Evolutionary conservation across 2,113 vertebrate genomes (phyloP).

Genomic region (Eurystomus gularis): DNA sequence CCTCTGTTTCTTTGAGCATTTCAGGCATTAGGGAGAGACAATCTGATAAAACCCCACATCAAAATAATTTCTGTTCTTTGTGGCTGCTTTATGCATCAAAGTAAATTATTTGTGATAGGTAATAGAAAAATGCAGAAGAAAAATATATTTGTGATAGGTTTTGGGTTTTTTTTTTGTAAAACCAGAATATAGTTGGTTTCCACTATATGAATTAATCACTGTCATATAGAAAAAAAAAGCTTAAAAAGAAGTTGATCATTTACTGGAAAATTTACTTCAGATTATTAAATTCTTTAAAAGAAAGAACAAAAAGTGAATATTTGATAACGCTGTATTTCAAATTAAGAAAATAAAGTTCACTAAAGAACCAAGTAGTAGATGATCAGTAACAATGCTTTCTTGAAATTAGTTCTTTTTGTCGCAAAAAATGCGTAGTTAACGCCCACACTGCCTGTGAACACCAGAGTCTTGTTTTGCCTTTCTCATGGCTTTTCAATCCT

Average conservation of each 20-base stretch:
- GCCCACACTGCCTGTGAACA: fast-evolving
- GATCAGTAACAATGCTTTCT: background rate
- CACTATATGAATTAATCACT: background rate
- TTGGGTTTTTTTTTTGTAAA: background rate
- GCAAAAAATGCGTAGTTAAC: background rate
- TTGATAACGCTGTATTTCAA: background rate
- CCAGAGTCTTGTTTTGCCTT: background rate
- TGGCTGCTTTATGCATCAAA: background rate
- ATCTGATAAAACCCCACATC: too few species aligned
- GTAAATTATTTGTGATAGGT: background rate
- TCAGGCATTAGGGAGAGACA: background rate
- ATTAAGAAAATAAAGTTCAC: background rate
- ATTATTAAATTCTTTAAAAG: background rate
- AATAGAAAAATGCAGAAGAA: background rate
- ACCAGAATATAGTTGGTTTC: background rate
- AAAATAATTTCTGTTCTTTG: too few species aligned
- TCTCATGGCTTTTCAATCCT: background rate
- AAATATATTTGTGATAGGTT: background rate
- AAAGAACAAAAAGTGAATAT: background rate
- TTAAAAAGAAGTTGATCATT: background rate
- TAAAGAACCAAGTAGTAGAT: background rate
- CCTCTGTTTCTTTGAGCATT: background rate
- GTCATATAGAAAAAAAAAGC: background rate
- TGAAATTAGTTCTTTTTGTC: background rate
- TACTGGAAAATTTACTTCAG: background rate